A percentile compares a stretch with the other conserved stretches of the same genome.
These are phyloP conservation scores for Aphelinus certus DNA, from an alignment of 1,140 invertebrate genomes.

Conservation along the genomic window DNA sequence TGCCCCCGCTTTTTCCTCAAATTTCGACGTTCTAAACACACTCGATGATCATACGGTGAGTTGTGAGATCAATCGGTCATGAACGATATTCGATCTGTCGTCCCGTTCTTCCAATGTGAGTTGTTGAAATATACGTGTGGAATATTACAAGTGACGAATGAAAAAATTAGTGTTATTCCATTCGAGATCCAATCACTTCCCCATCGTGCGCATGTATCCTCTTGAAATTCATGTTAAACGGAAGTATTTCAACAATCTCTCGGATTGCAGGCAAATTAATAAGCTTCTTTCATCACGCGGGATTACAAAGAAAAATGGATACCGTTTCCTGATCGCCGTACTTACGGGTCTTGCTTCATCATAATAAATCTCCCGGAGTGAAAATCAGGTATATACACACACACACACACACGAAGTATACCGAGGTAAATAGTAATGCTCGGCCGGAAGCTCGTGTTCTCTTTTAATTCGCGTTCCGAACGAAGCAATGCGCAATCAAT, in stretches of 20 bases:
- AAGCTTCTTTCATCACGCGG: background rate
- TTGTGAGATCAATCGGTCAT: too few species aligned
- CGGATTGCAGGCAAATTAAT: background rate
- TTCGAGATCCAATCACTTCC: too few species aligned
- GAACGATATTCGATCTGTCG: too few species aligned
- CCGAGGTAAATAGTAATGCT: background rate
- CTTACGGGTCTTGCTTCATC: background rate
- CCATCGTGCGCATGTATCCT: too few species aligned
- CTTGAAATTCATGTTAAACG: background rate
- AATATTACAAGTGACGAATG: too few species aligned
- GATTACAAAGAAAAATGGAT: background rate
- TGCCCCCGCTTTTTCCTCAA: too few species aligned
- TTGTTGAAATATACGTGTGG: too few species aligned
- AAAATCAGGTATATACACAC: too few species aligned
- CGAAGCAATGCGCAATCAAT: background rate
- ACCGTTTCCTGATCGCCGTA: background rate
- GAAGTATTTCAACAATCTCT: conserved; percentile 1
- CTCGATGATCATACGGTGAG: too few species aligned
- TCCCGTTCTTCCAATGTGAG: too few species aligned
- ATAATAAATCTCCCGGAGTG: background rate
- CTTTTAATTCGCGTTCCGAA: background rate
- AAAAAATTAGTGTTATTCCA: too few species aligned
- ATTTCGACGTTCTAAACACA: too few species aligned
- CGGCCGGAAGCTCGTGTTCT: background rate
- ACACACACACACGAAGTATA: background rate